Conservation (phyloP, 2,797 vertebrate species). For the Morus bassanus region DNA sequence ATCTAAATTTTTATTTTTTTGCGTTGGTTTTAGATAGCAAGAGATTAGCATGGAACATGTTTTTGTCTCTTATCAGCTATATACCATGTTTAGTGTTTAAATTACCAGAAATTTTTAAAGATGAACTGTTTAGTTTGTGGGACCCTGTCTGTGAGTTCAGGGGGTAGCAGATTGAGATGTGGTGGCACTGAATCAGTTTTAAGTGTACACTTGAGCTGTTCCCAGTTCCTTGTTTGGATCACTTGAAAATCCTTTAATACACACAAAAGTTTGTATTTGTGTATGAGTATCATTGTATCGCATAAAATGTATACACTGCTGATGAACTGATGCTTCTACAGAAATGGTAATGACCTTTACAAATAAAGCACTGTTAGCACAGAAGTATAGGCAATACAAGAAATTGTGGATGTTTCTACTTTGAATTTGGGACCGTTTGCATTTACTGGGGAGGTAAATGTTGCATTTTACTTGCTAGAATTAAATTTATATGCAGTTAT, state of each 20-base stretch:
- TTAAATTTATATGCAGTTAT: not conserved
- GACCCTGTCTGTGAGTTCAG: not conserved
- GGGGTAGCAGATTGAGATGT: not conserved
- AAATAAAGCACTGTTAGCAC: not conserved
- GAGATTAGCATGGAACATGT: not conserved
- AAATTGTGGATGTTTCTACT: not conserved
- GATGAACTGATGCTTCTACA: not conserved
- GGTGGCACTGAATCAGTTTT: not conserved
- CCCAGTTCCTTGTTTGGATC: not conserved
- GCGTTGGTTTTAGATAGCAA: not conserved
- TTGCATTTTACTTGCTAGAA: not conserved
- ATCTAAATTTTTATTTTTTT: not conserved
- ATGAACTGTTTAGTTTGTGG: not conserved
- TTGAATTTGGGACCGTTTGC: not conserved
- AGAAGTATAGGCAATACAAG: not conserved
- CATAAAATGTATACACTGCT: not conserved
- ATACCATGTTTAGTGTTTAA: not conserved
- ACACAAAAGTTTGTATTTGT: not conserved
- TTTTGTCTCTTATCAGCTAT: not conserved
- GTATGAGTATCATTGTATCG: accelerated
- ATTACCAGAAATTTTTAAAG: not conserved
- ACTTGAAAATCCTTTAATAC: not conserved
- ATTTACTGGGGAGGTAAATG: not conserved
- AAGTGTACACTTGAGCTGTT: not conserved
- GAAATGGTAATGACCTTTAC: not conserved